Evolutionary conservation across 2,888 invertebrate species (phyloP), one percentile per base, ranked within the genome.

Genomic region (Heliconius erato): DNA sequence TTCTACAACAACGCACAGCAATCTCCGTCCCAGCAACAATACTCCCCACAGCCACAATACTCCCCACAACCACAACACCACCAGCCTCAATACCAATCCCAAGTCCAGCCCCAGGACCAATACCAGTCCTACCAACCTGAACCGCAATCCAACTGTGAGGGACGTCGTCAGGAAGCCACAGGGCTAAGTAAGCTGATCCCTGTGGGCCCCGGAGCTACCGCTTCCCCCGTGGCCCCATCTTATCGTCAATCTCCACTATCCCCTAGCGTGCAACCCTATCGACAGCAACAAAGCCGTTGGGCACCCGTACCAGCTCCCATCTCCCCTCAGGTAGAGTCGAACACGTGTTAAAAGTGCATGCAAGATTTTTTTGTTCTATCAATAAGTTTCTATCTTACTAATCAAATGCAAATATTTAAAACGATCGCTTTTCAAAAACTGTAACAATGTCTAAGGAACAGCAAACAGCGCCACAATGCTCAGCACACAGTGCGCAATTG

Each of bases 181-280:
- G 96, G 95, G 84, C 89, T 96, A 87, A 96, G 95, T 91, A 96
- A 95, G 90, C 93, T 96, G 87, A 95, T 95, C 86, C 95, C 96
- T 7, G 92, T 92, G 80, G 94, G 95, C 63, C 94, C 96, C 59
- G 95, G 95, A 68, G 91, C 91, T 72, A 89, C 91, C 71, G 91
- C 91, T 32, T 87, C 91, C 82, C 89, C 92, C 32, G 87, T 87
- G 44, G 86, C 91, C 74, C 87, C 89, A 72, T 89, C 92, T 79
- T 91, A 91, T 88, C 92, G 91, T 82, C 92, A 90, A 86, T 93
- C 93, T 81, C 94, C 94, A 44, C 88, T 90, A 76, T 94, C 95
- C 85, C 93, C 94, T 65, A 91, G 91, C 87, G 91, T 92, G 86
- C 94, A 94, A 90, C 93, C 94, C 86, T 94, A 91, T 91, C 92